Evolutionary conservation across 1,140 invertebrate genomes (phyloP).

Genomic region (Drosophila miranda): DNA sequence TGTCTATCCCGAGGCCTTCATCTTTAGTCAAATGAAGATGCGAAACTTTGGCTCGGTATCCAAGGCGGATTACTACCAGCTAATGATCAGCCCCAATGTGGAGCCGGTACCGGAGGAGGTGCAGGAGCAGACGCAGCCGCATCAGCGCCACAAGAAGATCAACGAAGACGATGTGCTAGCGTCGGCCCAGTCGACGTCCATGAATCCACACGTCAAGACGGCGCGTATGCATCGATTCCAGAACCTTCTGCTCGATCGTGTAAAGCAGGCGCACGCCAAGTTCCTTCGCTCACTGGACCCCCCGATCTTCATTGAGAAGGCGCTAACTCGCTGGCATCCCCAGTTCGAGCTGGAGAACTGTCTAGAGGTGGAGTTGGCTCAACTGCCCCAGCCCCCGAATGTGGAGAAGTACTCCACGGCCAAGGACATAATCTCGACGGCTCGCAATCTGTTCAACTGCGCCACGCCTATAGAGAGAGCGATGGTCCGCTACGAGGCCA

Average conservation of each 20-base stretch:
- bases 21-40: slow-evolving; percentile 89
- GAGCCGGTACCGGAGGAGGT: slow-evolving; percentile 75
- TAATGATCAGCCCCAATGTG: slow-evolving; percentile 86
- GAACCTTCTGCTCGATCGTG: slow-evolving; percentile 87
- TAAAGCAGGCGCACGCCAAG: slow-evolving; percentile 90
- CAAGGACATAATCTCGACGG: slow-evolving; percentile 91
- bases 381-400: slow-evolving; percentile 89
- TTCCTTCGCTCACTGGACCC: slow-evolving; percentile 89
- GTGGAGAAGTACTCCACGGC: slow-evolving; percentile 88
- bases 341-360: slow-evolving; percentile 93
- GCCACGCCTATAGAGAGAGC: slow-evolving; percentile 91
- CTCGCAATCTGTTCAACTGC: slow-evolving; percentile 88
- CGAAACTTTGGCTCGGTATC: slow-evolving; percentile 85
- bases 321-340: slow-evolving; percentile 95
- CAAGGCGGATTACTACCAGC: slow-evolving; percentile 87
- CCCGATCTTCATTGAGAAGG: slow-evolving; percentile 88
- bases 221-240: slow-evolving; percentile 87
- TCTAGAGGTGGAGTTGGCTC: slow-evolving; percentile 87
- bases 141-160: slow-evolving; percentile 74
- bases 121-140: slow-evolving; percentile 60
- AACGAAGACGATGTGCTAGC: slow-evolving; percentile 76
- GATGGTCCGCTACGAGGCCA: slow-evolving; percentile 86
- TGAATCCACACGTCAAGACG: slow-evolving; percentile 83
- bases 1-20: slow-evolving; percentile 91
- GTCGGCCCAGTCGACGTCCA: slow-evolving; percentile 70